Evolutionary conservation across 2,888 invertebrate species (phyloP), one percentile per base, ranked within the genome.

Genomic region (Helobdella robusta): DNA sequence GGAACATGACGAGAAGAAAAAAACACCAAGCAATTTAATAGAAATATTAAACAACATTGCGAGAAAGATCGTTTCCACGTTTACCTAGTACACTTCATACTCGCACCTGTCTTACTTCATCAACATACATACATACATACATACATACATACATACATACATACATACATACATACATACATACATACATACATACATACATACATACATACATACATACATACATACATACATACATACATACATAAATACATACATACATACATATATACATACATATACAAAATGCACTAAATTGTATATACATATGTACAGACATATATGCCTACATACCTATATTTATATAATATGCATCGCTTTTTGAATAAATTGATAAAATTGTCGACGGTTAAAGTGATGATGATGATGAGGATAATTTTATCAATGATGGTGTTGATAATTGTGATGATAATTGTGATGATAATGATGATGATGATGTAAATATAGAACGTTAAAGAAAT

Each of bases 111-210:
- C n/a, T n/a, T n/a, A n/a, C n/a, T n/a, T n/a, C n/a, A 40, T 40
- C 11, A 40, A 40, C n/a, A n/a, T 40, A 40, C n/a, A n/a, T 40
- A 40, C n/a, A n/a, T 40, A 56, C 25, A 28, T 28, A 56, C 25
- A 28, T 28, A 30, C 18, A 18, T 18, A 58, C 30, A 23, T 23
- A 46, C 46, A 30, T 35, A 44, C 20, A 32, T 28, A 59, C 28
- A 46, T 25, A 61, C 44, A 46, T 28, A 61, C 46, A 25, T 46
- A 61, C 28, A 8, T 30, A 61, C 25, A 30, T 32, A 58, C 30
- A 30, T 32, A 58, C 30, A 15, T 18, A 58, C 11, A 30, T 32
- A 30, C 30, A 30, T 32, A 58, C 30, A 30, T 18, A 58, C 30
- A 30, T 32, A 58, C 30, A 30, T 32, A 58, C 30, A 18, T 40